Evolutionary conservation across 2,113 vertebrate genomes (phyloP).

Genomic region (Grus americana): DNA sequence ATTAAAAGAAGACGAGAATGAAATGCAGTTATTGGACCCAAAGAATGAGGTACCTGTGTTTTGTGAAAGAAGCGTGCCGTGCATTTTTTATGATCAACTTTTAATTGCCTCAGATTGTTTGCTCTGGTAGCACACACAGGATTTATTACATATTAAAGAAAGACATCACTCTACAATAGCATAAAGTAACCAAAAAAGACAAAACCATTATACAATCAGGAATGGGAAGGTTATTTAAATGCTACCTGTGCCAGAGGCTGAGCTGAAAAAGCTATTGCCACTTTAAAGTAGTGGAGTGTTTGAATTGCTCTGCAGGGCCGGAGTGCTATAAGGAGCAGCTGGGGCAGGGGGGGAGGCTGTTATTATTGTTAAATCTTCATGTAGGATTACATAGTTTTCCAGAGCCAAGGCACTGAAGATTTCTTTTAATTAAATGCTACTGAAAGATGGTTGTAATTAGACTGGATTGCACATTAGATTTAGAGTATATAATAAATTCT

Average conservation of each 20-base stretch:
- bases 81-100: conserved; percentile 15
- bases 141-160: background rate
- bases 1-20: background rate
- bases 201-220: background rate
- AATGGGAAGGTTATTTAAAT: conserved; percentile 13
- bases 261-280: conserved; percentile 5
- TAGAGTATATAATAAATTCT: background rate
- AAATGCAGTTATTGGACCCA: conserved; percentile 1
- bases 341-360: background rate
- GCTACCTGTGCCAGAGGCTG: background rate
- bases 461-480: conserved; percentile 24
- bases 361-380: background rate
- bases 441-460: conserved; percentile 25
- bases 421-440: conserved; percentile 15
- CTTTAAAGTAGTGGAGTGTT: conserved; percentile 14
- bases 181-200: background rate
- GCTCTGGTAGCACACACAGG: background rate
- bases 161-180: background rate
- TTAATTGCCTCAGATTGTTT: background rate
- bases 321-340: conserved; percentile 4
- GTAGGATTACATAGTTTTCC: conserved; percentile 22
- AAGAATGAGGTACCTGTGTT: background rate
- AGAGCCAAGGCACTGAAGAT: background rate
- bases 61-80: background rate
- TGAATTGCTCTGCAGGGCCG: conserved; percentile 4